A percentile compares a stretch with the other conserved stretches of the same genome.
phyloP scores from a whole-genome alignment of 2,888 invertebrate genomes.

The Acheta domesticus region DNA sequence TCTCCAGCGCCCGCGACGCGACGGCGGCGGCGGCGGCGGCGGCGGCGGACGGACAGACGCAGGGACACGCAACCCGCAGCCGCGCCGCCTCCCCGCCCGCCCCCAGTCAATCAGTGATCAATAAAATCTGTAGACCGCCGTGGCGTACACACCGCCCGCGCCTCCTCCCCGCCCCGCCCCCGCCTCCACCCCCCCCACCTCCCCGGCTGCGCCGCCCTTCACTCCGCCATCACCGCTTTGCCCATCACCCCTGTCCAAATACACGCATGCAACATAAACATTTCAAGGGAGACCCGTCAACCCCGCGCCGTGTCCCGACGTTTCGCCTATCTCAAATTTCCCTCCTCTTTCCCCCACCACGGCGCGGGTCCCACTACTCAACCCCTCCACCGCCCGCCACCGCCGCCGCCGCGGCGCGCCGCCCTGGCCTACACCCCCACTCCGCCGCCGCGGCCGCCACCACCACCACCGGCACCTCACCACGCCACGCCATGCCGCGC shows the following conservation, averaged over 20 bases:
- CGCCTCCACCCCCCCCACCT: background rate
- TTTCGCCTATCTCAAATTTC: slow-evolving; percentile 9
- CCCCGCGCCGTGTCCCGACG: slow-evolving; percentile 6
- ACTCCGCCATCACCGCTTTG: slow-evolving; percentile 18
- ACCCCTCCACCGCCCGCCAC: background rate
- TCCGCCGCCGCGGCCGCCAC: background rate
- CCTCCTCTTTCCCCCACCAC: slow-evolving; percentile 9
- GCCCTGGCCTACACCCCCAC: background rate
- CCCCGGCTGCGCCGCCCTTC: background rate
- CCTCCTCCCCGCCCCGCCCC: background rate
- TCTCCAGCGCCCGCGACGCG: background rate
- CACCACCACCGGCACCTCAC: background rate
- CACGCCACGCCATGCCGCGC: background rate
- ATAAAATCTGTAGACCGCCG: slow-evolving; percentile 9
- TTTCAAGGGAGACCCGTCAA: slow-evolving; percentile 10
- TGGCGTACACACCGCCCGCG: background rate
- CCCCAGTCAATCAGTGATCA: slow-evolving; percentile 1
- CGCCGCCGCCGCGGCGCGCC: background rate
- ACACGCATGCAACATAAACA: slow-evolving; percentile 18
- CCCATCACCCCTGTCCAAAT: background rate
- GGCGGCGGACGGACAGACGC: background rate
- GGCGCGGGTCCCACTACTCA: background rate
- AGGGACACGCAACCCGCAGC: background rate
- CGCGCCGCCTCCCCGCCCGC: background rate
- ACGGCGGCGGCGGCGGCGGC: background rate